Base-by-base conservation (phyloP, 2,888 invertebrate genomes). In the Doris montereyensis region DNA sequence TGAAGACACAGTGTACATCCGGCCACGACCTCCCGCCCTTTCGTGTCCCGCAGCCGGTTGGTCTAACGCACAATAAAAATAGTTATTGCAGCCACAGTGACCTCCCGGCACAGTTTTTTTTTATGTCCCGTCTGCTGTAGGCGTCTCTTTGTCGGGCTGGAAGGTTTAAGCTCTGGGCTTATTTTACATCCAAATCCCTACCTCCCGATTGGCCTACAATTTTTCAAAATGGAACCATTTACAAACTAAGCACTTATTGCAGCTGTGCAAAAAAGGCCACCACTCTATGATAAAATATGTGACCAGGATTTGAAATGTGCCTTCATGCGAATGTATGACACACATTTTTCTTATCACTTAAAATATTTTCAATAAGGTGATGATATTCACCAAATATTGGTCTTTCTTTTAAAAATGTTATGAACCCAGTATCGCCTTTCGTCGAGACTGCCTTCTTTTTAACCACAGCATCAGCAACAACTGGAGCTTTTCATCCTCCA, bases 381-480 rank as follows among this genome's bases (percentile, higher is more conserved):
- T n/a, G n/a, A n/a, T n/a, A n/a, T 35, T 52, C 30, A 28, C 62
- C 62, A 62, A 62, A 62, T n/a, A 62, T 62, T 13, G 62, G 62
- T 62, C 62, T 62, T 8, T 62, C 62, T n/a, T 62, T 62, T 62
- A 62, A 62, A 62, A 62, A 17, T 62, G 5, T 62, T 62, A 62
- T 62, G 62, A 62, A 62, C 62, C 62, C 62, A 62, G 62, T 62
- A 62, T 62, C 21, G 62, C 62, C 62, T 62, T 62, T 62, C 21
- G 21, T 62, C 13, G 62, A 62, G 62, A 62, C 62, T 62, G 10
- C 62, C 62, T 62, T 62, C 62, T n/a, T 62, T 62, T 62, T 62
- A 62, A n/a, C 62, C 62, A 62, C 62, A 62, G 21, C 62, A 62
- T 62, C 21, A 62, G 62, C 21, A 62, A 62, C 62, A 62, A 62